Conservation (phyloP, 2,797 vertebrate species). For the Hoplostethus atlanticus region DNA sequence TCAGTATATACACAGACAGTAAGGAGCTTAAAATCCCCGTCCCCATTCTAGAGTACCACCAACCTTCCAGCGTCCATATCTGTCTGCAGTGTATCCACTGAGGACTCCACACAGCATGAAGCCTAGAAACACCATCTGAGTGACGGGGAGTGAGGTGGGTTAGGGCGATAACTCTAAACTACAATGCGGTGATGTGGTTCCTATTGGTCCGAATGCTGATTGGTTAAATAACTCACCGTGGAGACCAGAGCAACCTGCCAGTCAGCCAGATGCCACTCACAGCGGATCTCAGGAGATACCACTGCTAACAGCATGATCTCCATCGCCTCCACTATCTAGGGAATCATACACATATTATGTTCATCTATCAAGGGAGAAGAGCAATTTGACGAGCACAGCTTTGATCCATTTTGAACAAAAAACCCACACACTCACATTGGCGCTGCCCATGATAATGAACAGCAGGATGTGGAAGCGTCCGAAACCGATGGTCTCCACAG, state of each 20-base stretch:
- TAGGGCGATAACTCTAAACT: no score
- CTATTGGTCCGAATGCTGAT: neutral
- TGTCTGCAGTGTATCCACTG: conserved; percentile 90
- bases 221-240: conserved; percentile 85
- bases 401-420: no score
- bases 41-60: conserved; percentile 20
- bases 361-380: no score
- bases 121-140: conserved; percentile 96
- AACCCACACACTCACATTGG: conserved; percentile 83
- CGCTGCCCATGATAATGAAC: conserved; percentile 94
- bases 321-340: conserved; percentile 94
- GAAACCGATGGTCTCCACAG: conserved; percentile 93
- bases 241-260: conserved; percentile 97
- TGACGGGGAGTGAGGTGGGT: neutral
- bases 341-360: conserved; percentile 7
- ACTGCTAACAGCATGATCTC: conserved; percentile 97
- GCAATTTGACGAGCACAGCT: no score
- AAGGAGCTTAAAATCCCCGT: neutral
- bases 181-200: no score
- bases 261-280: conserved; percentile 93
- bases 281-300: conserved; percentile 92
- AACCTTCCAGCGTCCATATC: conserved; percentile 95
- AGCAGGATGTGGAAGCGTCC: conserved; percentile 92
- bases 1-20: neutral
- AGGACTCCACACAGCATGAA: conserved; percentile 93